Base-by-base conservation (phyloP, 2,888 invertebrate species). In the Nebria brevicollis region DNA sequence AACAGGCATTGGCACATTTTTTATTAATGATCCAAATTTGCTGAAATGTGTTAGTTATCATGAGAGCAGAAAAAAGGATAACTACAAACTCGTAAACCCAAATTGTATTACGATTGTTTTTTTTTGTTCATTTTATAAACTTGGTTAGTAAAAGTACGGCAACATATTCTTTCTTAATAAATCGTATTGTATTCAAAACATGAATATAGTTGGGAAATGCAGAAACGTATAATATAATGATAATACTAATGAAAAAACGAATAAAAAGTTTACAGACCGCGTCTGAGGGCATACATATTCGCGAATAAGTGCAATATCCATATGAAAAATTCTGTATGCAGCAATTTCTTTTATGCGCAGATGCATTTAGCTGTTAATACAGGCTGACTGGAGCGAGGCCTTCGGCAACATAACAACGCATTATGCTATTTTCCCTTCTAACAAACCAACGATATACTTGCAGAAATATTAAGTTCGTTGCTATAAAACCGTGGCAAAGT, bases 381-480 rank as follows among this genome's bases (percentile, higher is more conserved):
- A 77, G 68, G 68, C 26, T n/a, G 77, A 54, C 54, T 8, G 54
- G 54, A 54, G 54, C 54, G 54, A 54, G 54, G 54, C 54, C 54
- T 54, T 54, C 54, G 54, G 54, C 54, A 54, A 54, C 26, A 70
- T 34, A 20, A 41, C 76, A 34, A 20, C 66, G 66, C 66, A 77
- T 77, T 77, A 70, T 77, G 70, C 43, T 25, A 66, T 43, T 77
- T 77, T 70, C 70, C 77, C 77, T 70, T 70, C 70, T 77, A 13
- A 41, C 43, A 34, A 70, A n/a, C 54, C 70, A 77, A 70, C 77
- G 70, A 77, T 77, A 77, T 77, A 77, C 43, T 77, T 77, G 77
- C 70, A 77, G 70, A 76, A 77, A 77, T 77, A 77, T 77, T 77
- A 77, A 77, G 68, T 70, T 77, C 77, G n/a, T 68, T 10, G 26